These are phyloP conservation scores for Prietella phreatophila DNA, from an alignment of 2,113 vertebrate species.

Conservation along the genomic window DNA sequence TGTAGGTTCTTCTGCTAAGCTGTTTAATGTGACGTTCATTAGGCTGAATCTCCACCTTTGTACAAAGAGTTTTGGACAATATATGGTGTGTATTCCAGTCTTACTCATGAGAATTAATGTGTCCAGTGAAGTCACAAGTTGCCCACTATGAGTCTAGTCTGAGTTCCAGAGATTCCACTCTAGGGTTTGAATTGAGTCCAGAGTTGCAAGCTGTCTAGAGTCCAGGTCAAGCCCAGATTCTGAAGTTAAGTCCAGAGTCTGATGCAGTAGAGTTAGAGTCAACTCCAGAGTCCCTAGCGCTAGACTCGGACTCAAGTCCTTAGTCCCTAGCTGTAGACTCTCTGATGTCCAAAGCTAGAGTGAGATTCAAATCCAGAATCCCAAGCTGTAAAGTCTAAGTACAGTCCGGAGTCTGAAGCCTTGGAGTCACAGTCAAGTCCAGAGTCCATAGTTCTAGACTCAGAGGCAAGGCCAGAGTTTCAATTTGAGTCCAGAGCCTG, in stretches of 20 bases:
- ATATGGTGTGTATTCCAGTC: not conserved
- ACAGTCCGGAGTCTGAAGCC: not conserved
- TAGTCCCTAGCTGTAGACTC: not conserved
- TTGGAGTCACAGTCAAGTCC: not conserved
- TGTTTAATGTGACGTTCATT: not conserved
- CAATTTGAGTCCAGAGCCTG: no score
- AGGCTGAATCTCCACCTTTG: not conserved
- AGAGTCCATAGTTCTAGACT: not conserved
- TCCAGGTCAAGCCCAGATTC: not conserved
- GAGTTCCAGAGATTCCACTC: not conserved
- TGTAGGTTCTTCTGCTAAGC: not conserved
- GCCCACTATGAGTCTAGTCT: not conserved
- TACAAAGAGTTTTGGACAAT: not conserved
- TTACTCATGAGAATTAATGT: not conserved
- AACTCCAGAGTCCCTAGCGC: not conserved
- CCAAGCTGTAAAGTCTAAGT: not conserved
- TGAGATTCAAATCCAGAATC: not conserved
- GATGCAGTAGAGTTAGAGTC: not conserved
- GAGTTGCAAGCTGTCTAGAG: not conserved
- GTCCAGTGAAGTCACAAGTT: not conserved
- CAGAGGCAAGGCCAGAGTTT: not conserved
- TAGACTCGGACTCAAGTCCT: not conserved
- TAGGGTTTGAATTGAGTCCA: not conserved
- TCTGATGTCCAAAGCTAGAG: not conserved
- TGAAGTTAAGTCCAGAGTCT: not conserved